These are phyloP conservation scores for Platyura marginata DNA, from an alignment of 1,140 invertebrate genomes.

Conservation along the genomic window DNA sequence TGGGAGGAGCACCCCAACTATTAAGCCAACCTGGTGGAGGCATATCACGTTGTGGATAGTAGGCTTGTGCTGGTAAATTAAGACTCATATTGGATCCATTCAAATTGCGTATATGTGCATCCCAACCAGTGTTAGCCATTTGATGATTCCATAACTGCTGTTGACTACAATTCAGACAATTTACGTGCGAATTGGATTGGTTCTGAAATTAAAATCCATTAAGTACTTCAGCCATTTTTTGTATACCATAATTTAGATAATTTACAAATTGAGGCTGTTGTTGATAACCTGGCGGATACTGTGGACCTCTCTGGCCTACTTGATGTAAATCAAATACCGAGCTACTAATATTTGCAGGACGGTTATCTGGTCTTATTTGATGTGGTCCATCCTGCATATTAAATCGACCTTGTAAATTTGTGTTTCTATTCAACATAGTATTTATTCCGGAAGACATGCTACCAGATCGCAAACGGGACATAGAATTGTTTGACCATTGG, in stretches of 20 bases:
- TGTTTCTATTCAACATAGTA: constrained; percentile 4
- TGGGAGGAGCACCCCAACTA: constrained; percentile 14
- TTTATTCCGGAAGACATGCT: constrained; percentile 28
- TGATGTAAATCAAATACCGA: constrained; percentile 34
- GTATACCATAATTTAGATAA: too few relatives aligned
- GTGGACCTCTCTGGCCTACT: constrained; percentile 10
- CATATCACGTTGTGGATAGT: constrained; percentile 27
- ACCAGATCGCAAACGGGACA: constrained; percentile 26
- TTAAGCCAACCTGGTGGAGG: constrained; percentile 23
- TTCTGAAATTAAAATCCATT: too few relatives aligned
- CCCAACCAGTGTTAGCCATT: constrained; percentile 13
- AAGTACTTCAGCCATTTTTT: too few relatives aligned
- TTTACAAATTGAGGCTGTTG: too few relatives aligned
- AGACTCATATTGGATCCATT: constrained; percentile 45
- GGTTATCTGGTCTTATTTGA: too few relatives aligned
- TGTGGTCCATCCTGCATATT: not conserved
- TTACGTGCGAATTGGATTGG: constrained; percentile 8
- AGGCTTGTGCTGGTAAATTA: constrained; percentile 29
- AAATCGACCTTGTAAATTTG: too few relatives aligned
- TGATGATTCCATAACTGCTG: constrained; percentile 22
- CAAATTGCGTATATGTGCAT: constrained; percentile 26
- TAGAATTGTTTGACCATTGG: constrained; percentile 24
- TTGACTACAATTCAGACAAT: constrained; percentile 32
- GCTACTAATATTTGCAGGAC: constrained; percentile 21
- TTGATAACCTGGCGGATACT: too few relatives aligned